These are phyloP conservation scores for Allygus modestus DNA, from an alignment of 2,888 invertebrate genomes.

Conservation along the genomic window DNA sequence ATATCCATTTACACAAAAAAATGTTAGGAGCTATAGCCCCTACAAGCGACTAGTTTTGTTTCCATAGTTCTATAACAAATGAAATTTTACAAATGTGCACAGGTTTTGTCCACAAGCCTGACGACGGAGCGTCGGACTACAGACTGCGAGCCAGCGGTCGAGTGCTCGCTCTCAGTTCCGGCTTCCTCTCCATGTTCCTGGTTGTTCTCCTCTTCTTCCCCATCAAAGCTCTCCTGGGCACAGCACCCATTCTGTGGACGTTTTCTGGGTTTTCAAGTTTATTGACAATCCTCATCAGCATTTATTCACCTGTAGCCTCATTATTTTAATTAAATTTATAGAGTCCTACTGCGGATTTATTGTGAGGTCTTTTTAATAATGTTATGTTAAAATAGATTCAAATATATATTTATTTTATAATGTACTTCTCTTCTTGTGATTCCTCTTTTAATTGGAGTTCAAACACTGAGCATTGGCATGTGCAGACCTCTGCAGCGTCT, in stretches of 20 bases:
- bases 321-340: constrained; percentile 12
- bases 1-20: too few relatives aligned
- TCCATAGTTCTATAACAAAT: too few relatives aligned
- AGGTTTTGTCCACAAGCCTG: neutral
- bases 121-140: neutral
- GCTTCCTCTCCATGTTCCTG: neutral
- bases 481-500: too few relatives aligned
- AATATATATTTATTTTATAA: neutral
- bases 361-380: too few relatives aligned
- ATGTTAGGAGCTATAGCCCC: too few relatives aligned
- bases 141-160: neutral
- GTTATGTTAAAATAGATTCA: too few relatives aligned
- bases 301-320: neutral
- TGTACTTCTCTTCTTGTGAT: neutral
- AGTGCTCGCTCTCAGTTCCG: neutral
- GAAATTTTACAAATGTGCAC: too few relatives aligned
- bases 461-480: too few relatives aligned
- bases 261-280: neutral
- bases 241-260: neutral
- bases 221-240: neutral
- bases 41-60: too few relatives aligned
- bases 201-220: neutral
- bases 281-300: neutral
- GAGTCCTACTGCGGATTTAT: too few relatives aligned
- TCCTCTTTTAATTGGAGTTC: neutral